Base-by-base conservation (phyloP, 1,140 invertebrate species). In the Ceratina calcarata region DNA sequence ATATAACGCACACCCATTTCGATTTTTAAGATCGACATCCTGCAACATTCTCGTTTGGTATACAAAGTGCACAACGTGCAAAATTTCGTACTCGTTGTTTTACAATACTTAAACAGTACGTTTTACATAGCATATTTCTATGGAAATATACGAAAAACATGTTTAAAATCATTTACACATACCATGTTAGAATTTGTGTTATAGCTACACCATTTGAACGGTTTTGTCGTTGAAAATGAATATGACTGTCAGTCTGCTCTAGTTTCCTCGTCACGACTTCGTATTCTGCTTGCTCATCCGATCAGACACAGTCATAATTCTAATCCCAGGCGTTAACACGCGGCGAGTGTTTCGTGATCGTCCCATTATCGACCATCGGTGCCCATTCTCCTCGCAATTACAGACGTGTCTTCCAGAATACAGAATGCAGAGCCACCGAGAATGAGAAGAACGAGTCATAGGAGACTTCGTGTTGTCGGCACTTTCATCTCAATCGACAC, bases 401-500 rank as follows among this genome's bases (percentile, higher is more conserved):
- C 77, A 76, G 57, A 58, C 61, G 49, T 37, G 22, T 13, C 58
- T 16, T 13, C 53, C 24, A 3, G 79, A 78, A 74, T 79, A 84
- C 69, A 37, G 27, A 79, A 55, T 62, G 20, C 4, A 12, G 49
- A n/a, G 7, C 22, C n/a, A 3, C n/a, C 22, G 2, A 16, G 16
- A 45, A 45, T 6, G 55, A 64, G 45, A 67, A 22, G 2, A 32
- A 16, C 51, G 57, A 76, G 68, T 76, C 80, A 78, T 76, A 82
- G 84, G 82, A 37, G 57, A 80, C n/a, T 32, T 64, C 24, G 61
- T 58, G 71, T 78, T 70, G 80, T 86, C 79, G 80, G 61, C 75
- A 60, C 80, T 89, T 86, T 91, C 81, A 84, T 90, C 86, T 87
- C 70, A 85, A 86, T 86, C 84, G 84, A 82, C 80, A 78, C 80